Conservation (phyloP, 2,113 vertebrate genomes). For the Xiphophorus maculatus region DNA sequence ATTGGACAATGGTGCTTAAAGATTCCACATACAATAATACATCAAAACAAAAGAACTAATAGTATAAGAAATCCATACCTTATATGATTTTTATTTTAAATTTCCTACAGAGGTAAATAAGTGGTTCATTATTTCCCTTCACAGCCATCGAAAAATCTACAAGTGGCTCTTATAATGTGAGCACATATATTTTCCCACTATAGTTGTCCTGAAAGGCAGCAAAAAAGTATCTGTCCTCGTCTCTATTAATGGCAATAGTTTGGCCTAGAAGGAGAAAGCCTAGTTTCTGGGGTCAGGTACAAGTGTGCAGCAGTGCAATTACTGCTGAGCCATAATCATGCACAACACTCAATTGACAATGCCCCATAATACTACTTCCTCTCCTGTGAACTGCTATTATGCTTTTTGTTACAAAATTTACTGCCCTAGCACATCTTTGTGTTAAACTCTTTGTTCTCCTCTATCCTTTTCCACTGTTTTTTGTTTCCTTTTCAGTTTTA, state of each 20-base stretch:
- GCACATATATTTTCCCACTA: conserved; percentile 43
- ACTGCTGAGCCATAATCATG: conserved; percentile 70
- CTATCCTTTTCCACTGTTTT: not conserved
- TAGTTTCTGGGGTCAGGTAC: conserved; percentile 77
- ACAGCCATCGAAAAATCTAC: conserved; percentile 28
- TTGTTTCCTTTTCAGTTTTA: conserved; percentile 3
- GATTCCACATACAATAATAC: not conserved
- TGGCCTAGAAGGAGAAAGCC: conserved; percentile 78
- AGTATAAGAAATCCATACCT: not conserved
- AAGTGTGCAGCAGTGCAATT: conserved; percentile 70
- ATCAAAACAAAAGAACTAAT: not conserved
- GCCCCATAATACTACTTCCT: conserved; percentile 21
- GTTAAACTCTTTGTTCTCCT: not conserved
- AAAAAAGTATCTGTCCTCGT: conserved; percentile 64
- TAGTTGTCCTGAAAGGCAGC: conserved; percentile 53
- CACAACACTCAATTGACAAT: conserved; percentile 48
- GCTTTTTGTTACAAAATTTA: not conserved
- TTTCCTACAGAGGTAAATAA: no score
- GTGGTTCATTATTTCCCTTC: not conserved
- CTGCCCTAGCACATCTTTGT: not conserved
- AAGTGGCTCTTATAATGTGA: conserved; percentile 17
- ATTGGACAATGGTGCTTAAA: not conserved
- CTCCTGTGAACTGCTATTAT: not conserved
- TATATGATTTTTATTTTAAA: not conserved
- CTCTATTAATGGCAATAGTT: conserved; percentile 77